A percentile compares a stretch with the other conserved stretches of the same genome.
These are phyloP conservation scores for Chloromyia formosa DNA, from an alignment of 2,888 invertebrate species.

Conservation along the genomic window DNA sequence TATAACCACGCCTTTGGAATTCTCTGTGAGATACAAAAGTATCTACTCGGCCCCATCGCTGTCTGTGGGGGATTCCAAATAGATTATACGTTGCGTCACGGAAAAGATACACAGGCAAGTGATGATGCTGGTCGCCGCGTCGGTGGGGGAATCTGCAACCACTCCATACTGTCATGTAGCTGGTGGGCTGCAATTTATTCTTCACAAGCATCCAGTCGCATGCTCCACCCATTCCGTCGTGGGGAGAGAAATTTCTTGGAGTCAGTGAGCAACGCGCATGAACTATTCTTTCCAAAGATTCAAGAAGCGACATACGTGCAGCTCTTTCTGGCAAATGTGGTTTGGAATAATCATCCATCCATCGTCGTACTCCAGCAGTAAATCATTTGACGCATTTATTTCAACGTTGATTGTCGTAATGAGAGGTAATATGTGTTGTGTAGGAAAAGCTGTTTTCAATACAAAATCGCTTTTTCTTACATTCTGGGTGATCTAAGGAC, in stretches of 20 bases:
- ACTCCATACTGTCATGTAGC: background rate
- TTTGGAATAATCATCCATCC: too few species aligned
- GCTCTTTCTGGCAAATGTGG: background rate
- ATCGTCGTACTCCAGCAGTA: too few species aligned
- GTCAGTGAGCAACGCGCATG: slow-evolving; percentile 18
- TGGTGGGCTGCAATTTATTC: background rate
- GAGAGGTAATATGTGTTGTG: too few species aligned
- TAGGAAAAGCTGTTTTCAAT: background rate
- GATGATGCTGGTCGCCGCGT: background rate
- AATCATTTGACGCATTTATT: background rate
- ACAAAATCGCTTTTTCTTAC: background rate
- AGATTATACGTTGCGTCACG: background rate
- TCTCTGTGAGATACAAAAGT: slow-evolving; percentile 25
- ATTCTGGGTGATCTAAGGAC: too few species aligned
- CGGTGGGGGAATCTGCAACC: slow-evolving; percentile 30
- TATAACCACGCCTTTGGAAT: slow-evolving; percentile 47
- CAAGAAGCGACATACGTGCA: slow-evolving; percentile 23
- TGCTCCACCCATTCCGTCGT: slow-evolving; percentile 21
- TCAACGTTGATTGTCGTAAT: too few species aligned
- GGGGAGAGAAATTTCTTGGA: background rate
- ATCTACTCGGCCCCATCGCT: slow-evolving; percentile 32
- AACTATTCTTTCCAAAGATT: background rate
- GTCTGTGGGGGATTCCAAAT: slow-evolving; percentile 13
- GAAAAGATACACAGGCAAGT: slow-evolving; percentile 3
- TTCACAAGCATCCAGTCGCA: background rate